Evolutionary conservation across 2,888 invertebrate species (phyloP).

Genomic region (Sphaeridia pumilis): DNA sequence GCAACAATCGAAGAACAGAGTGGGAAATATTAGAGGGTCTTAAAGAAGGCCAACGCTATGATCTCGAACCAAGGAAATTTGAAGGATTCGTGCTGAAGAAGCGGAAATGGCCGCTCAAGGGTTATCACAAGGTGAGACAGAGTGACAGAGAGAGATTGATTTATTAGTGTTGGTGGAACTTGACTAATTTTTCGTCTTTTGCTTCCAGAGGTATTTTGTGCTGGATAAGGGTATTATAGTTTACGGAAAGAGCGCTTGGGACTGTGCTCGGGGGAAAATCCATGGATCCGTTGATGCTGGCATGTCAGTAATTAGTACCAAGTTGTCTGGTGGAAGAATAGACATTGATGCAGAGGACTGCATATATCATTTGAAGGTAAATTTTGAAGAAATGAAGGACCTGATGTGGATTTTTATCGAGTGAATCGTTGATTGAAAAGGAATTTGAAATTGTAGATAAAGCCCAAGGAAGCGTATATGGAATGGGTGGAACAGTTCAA

Average conservation of each 20-base stretch:
- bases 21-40: constrained; percentile 73
- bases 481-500: constrained; percentile 64
- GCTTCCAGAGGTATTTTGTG: constrained; percentile 61
- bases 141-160: neutral
- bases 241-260: constrained; percentile 63
- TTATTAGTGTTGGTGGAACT: no score
- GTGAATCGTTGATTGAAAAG: no score
- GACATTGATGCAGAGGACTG: constrained; percentile 77
- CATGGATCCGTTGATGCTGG: constrained; percentile 72
- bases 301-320: constrained; percentile 62
- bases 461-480: constrained; percentile 55
- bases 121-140: constrained; percentile 66
- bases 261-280: constrained; percentile 62
- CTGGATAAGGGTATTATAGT: constrained; percentile 66
- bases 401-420: no score
- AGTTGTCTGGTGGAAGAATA: constrained; percentile 56
- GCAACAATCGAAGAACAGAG: constrained; percentile 47
- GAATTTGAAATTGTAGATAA: constrained; percentile 43
- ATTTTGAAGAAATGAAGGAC: no score
- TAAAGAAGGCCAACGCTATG: constrained; percentile 58
- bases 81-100: constrained; percentile 41
- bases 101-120: constrained; percentile 74
- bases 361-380: constrained; percentile 66
- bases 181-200: constrained; percentile 12
- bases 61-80: constrained; percentile 39